Evolutionary conservation across 2,888 invertebrate species (phyloP).

Genomic region (Cephus runcator): DNA sequence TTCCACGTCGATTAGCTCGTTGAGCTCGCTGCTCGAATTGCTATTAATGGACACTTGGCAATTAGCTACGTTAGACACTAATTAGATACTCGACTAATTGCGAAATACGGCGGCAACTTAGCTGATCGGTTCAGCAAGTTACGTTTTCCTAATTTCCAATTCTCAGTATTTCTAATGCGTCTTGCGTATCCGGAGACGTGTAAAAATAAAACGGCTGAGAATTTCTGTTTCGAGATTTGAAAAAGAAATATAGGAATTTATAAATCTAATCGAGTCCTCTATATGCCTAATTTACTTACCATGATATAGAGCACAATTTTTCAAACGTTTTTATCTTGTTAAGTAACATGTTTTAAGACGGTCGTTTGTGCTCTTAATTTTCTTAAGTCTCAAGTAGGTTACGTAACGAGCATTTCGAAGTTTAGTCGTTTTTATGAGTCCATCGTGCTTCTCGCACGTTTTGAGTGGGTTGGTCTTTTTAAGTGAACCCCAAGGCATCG

Average conservation of each 20-base stretch:
- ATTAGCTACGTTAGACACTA: neutral
- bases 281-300: neutral
- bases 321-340: neutral
- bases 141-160: too few relatives aligned
- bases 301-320: neutral
- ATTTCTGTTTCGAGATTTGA: neutral
- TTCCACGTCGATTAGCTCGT: neutral
- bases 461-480: neutral
- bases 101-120: neutral
- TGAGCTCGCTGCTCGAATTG: neutral
- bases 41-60: neutral
- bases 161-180: neutral
- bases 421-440: neutral
- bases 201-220: neutral
- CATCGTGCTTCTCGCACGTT: neutral
- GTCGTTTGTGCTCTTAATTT: neutral
- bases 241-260: neutral
- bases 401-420: neutral
- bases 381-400: neutral
- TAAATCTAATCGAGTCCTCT: too few relatives aligned
- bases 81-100: neutral
- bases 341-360: neutral
- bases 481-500: neutral
- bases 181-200: neutral
- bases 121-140: neutral